These are phyloP conservation scores for Carposina sasakii DNA, from an alignment of 1,140 invertebrate species.

Conservation along the genomic window DNA sequence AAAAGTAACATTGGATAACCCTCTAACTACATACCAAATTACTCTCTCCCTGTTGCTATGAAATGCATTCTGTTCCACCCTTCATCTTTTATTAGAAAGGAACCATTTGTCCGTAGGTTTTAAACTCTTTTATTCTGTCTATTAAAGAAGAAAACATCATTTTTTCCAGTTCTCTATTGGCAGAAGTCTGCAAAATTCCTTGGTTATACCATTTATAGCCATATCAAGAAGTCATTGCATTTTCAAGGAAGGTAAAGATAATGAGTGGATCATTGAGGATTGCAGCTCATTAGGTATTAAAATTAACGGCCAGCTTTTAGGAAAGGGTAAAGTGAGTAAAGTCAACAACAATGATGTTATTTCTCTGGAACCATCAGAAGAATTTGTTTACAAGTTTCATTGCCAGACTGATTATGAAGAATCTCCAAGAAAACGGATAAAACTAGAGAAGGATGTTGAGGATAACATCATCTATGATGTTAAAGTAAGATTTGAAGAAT, in stretches of 20 bases:
- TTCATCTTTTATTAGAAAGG: too few species aligned
- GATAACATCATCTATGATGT: conserved; percentile 55
- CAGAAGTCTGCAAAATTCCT: conserved; percentile 57
- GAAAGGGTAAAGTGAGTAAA: conserved; percentile 36
- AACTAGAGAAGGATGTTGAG: conserved; percentile 38
- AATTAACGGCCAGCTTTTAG: conserved; percentile 61
- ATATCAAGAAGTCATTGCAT: conserved; percentile 73
- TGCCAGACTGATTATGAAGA: conserved; percentile 26
- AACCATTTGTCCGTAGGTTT: too few species aligned
- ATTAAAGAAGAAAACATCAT: too few species aligned
- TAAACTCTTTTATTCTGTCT: too few species aligned
- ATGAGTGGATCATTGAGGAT: conserved; percentile 55
- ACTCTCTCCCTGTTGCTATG: too few species aligned
- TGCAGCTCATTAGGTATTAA: conserved; percentile 68
- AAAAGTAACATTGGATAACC: too few species aligned
- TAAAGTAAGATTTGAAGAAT: conserved; percentile 70
- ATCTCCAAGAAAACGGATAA: conserved; percentile 48
- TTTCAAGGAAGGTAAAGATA: conserved; percentile 45
- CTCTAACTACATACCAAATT: too few species aligned
- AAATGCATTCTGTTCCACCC: too few species aligned
- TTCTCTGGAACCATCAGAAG: conserved; percentile 55
- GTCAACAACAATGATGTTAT: conserved; percentile 66
- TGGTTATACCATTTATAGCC: conserved; percentile 59
- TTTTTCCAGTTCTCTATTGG: conserved; percentile 70
- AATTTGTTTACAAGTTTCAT: conserved; percentile 68